phyloP scores from a whole-genome alignment of 2,113 vertebrate species.

The Pandion haliaetus region DNA sequence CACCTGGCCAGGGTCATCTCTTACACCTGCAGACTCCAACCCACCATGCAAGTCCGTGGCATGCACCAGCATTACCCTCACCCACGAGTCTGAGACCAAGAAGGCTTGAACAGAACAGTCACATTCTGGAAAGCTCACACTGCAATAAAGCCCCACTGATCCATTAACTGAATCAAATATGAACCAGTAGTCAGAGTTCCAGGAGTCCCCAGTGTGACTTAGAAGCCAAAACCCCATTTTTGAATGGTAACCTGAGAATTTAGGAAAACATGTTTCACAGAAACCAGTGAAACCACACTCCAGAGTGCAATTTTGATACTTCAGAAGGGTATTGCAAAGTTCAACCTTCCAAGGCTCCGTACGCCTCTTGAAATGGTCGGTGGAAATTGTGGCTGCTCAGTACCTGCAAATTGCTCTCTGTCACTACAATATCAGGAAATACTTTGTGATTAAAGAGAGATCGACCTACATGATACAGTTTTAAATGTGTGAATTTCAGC shows the following conservation, averaged over 20 bases:
- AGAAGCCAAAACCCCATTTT: neutral
- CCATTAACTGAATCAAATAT: accelerated
- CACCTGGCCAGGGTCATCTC: neutral
- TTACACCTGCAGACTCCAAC: accelerated
- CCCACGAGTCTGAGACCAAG: accelerated
- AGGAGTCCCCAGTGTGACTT: neutral
- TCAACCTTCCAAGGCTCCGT: neutral
- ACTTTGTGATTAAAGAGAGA: neutral
- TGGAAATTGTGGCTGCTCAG: neutral
- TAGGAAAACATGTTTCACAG: neutral
- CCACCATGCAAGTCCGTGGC: accelerated
- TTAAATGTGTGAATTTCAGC: neutral
- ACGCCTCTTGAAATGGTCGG: accelerated
- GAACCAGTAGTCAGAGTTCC: neutral
- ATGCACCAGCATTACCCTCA: neutral
- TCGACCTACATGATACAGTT: neutral
- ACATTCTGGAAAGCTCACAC: accelerated
- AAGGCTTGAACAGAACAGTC: no score
- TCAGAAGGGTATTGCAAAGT: neutral
- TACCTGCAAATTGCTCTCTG: neutral
- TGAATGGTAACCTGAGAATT: neutral
- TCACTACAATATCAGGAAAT: accelerated
- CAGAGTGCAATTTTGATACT: neutral
- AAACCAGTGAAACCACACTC: neutral
- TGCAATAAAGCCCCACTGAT: accelerated